Evolutionary conservation across 2,113 vertebrate species (phyloP).

Genomic region (Setophaga petechia): DNA sequence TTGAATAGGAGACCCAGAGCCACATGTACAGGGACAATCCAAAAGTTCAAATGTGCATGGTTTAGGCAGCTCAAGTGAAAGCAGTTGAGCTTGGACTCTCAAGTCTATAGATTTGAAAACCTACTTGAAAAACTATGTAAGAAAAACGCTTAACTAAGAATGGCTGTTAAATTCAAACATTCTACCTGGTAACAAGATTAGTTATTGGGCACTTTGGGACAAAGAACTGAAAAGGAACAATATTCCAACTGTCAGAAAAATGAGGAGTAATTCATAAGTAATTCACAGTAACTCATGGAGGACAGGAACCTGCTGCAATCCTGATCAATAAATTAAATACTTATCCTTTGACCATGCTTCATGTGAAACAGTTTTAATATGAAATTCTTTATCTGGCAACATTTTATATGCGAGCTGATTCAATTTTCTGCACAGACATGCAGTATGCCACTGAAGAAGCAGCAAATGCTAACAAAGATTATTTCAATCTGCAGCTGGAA

Average conservation of each 20-base stretch:
- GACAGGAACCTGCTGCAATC: neutral
- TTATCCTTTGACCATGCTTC: neutral
- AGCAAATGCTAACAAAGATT: neutral
- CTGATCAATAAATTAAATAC: neutral
- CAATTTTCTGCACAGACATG: neutral
- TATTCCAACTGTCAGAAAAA: neutral
- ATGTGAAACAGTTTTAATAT: neutral
- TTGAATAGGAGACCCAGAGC: neutral
- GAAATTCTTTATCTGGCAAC: neutral
- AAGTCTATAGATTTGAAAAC: neutral
- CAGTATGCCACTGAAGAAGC: conserved; percentile 15
- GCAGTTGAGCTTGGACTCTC: neutral
- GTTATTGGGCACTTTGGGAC: neutral
- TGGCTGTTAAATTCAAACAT: neutral
- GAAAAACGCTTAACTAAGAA: neutral
- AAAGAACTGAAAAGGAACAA: neutral
- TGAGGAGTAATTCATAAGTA: neutral
- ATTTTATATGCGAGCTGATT: neutral
- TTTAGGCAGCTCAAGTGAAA: neutral
- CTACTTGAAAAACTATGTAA: neutral
- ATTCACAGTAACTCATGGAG: neutral
- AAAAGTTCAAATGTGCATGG: neutral
- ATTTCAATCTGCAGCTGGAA: conserved; percentile 14
- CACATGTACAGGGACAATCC: neutral
- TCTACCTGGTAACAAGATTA: neutral